Evolutionary conservation across 2,888 invertebrate genomes (phyloP).

Genomic region (Ecdyonurus torrentis): DNA sequence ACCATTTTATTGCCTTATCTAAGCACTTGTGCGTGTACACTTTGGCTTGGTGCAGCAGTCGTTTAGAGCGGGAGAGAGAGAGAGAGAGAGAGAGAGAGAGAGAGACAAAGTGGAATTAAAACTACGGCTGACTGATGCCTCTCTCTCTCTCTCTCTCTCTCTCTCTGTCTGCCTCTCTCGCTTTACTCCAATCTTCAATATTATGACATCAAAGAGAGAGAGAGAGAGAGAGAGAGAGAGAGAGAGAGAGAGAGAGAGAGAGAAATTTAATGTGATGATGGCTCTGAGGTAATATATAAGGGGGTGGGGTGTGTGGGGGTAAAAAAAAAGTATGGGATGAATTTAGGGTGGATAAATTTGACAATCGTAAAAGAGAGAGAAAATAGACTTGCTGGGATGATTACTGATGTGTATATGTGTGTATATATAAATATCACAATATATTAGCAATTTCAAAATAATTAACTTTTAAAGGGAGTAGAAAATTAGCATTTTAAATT

Average conservation of each 20-base stretch:
- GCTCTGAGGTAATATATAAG: too few relatives aligned
- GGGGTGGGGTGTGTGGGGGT: neutral
- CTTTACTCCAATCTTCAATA: neutral
- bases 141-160: neutral
- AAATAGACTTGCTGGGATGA: neutral
- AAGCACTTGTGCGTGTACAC: slow-evolving; percentile 9
- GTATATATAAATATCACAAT: neutral
- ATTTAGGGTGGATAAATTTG: neutral
- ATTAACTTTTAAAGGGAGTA: neutral
- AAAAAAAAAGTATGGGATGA: neutral
- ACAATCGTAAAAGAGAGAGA: neutral
- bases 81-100: neutral
- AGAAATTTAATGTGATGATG: neutral
- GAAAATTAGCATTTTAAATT: neutral
- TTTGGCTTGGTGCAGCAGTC: too few relatives aligned
- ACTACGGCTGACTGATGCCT: neutral
- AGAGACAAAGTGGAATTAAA: slow-evolving; percentile 5
- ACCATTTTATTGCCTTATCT: slow-evolving; percentile 44
- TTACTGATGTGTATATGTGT: too few relatives aligned
- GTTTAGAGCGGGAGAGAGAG: too few relatives aligned
- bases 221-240: slow-evolving; percentile 12
- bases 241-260: neutral
- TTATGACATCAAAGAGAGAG: neutral
- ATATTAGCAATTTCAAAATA: neutral
- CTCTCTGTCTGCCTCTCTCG: neutral